These are phyloP conservation scores for Calidris pugnax DNA, from an alignment of 2,113 vertebrate genomes.

Conservation along the genomic window DNA sequence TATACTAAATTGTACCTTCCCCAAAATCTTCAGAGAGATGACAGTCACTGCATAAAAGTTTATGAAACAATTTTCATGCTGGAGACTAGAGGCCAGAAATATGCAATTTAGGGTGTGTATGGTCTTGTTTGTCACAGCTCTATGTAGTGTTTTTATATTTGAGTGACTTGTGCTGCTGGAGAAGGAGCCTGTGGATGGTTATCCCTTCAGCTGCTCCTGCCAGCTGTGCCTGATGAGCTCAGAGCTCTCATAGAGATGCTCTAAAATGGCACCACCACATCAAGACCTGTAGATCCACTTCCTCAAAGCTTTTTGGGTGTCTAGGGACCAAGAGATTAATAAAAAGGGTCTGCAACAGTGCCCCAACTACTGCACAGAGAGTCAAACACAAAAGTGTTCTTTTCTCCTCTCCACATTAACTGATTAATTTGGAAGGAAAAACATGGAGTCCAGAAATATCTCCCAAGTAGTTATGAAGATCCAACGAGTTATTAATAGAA, in stretches of 20 bases:
- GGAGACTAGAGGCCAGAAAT: not conserved
- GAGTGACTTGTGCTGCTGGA: not conserved
- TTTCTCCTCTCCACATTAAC: not conserved
- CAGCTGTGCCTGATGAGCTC: not conserved
- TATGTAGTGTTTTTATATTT: not conserved
- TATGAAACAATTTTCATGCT: not conserved
- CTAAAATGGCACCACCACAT: not conserved
- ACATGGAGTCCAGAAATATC: not conserved
- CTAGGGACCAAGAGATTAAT: not conserved
- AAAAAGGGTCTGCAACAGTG: not conserved
- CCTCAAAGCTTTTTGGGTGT: not conserved
- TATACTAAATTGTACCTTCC: not conserved
- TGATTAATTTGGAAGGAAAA: not conserved
- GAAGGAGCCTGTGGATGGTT: not conserved
- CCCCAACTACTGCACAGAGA: not conserved
- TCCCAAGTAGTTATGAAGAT: not conserved
- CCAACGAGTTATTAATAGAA: not conserved
- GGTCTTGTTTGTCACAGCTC: not conserved
- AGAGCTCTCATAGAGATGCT: not conserved
- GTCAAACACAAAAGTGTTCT: not conserved
- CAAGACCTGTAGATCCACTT: not conserved
- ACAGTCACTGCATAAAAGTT: not conserved
- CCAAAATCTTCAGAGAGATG: not conserved
- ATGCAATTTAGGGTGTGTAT: accelerated
- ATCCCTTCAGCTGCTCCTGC: not conserved